A percentile compares a stretch with the other conserved stretches of the same genome.
Conservation (phyloP, 2,888 invertebrate species). For the Drosophila putrida region DNA sequence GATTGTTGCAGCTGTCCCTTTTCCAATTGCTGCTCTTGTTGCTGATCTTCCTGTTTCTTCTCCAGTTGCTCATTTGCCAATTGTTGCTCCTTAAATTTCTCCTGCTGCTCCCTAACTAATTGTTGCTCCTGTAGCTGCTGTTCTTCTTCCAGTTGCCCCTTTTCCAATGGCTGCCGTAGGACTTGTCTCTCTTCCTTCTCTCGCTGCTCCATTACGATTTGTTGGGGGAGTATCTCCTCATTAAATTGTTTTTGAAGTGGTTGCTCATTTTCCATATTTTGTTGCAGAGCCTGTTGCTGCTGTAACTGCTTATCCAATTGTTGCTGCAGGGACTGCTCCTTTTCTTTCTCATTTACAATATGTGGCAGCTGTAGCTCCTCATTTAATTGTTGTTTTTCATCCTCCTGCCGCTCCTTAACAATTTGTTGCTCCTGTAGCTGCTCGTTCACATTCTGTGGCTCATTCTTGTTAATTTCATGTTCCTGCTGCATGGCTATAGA, state of each 20-base stretch:
- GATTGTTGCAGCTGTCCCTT: not conserved
- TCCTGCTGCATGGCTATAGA: not conserved
- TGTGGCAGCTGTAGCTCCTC: not conserved
- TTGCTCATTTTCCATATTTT: not conserved
- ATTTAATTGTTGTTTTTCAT: not conserved
- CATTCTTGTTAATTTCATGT: not conserved
- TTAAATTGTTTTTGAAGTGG: no score
- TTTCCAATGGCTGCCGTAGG: not conserved
- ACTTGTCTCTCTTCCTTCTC: no score
- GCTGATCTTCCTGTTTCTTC: not conserved
- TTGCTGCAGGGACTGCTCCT: not conserved
- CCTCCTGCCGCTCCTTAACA: not conserved
- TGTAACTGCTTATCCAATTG: not conserved
- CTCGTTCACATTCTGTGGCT: not conserved
- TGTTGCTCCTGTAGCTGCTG: not conserved
- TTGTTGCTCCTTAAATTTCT: no score
- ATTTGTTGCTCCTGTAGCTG: not conserved
- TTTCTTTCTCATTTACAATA: not conserved
- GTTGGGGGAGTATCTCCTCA: no score
- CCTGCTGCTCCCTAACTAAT: not conserved
- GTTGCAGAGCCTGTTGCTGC: not conserved
- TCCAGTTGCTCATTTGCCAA: not conserved
- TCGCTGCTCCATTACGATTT: no score
- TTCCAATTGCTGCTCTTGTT: not conserved
- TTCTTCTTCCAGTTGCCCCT: not conserved